Evolutionary conservation across 2,113 vertebrate species (phyloP).

Genomic region (Geococcyx californianus): DNA sequence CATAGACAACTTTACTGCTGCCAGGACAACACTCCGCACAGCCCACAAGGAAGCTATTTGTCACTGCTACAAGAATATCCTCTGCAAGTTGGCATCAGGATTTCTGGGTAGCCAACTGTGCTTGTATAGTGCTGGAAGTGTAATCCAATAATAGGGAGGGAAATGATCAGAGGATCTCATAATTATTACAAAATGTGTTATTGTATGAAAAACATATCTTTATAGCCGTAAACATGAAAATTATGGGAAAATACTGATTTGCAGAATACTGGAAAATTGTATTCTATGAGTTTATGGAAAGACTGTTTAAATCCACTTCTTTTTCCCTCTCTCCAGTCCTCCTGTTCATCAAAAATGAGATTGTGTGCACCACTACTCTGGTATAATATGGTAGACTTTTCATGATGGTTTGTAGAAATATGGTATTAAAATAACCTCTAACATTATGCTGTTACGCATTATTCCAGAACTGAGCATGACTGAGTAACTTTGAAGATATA

Average conservation of each 20-base stretch:
- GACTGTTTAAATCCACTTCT: neutral
- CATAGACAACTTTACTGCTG: slow-evolving; percentile 77
- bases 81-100: slow-evolving; percentile 76
- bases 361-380: neutral
- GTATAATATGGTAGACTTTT: neutral
- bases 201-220: slow-evolving; percentile 67
- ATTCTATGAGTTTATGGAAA: neutral
- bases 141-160: slow-evolving; percentile 51
- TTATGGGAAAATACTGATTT: slow-evolving; percentile 32
- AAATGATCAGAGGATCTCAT: slow-evolving; percentile 66
- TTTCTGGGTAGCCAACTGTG: slow-evolving; percentile 75
- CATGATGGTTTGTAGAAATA: slow-evolving; percentile 8
- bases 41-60: slow-evolving; percentile 76
- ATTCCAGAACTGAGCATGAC: neutral
- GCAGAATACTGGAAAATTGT: neutral
- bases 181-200: slow-evolving; percentile 70
- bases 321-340: neutral
- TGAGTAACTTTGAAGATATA: neutral
- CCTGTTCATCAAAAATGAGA: neutral
- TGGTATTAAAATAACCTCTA: neutral
- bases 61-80: slow-evolving; percentile 80
- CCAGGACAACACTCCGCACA: slow-evolving; percentile 76
- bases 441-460: neutral
- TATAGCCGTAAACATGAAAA: slow-evolving; percentile 60
- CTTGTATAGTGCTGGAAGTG: slow-evolving; percentile 59